These are phyloP conservation scores for Illadopsis cleaveri DNA, from an alignment of 2,113 vertebrate species.

Conservation along the genomic window DNA sequence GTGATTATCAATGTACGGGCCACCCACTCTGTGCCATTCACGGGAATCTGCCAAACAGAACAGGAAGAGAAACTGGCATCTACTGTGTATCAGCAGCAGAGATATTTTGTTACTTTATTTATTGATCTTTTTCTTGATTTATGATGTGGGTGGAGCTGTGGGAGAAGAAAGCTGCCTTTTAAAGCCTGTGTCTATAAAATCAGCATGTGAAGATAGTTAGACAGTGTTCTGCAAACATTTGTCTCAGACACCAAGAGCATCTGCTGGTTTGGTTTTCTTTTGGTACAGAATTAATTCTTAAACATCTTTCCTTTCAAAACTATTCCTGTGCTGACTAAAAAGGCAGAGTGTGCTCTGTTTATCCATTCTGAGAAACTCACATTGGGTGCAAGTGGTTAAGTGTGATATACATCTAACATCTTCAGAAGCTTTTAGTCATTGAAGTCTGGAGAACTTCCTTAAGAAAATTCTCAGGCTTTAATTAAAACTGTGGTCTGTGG, in stretches of 20 bases:
- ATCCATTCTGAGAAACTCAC: background rate
- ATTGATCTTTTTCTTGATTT: slow-evolving; percentile 57
- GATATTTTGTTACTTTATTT: slow-evolving; percentile 48
- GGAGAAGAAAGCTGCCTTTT: slow-evolving; percentile 34
- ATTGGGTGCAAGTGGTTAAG: background rate
- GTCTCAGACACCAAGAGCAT: background rate
- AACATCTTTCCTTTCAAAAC: background rate
- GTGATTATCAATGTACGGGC: background rate
- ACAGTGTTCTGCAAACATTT: background rate
- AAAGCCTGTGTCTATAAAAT: slow-evolving; percentile 19
- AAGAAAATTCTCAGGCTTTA: background rate
- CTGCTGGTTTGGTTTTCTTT: background rate
- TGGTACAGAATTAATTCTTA: background rate
- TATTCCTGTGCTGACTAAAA: background rate
- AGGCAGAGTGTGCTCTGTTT: background rate
- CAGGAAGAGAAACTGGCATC: slow-evolving; percentile 41
- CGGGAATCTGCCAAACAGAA: background rate
- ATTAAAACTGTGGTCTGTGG: background rate
- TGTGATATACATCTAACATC: background rate
- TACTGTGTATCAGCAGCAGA: slow-evolving; percentile 36
- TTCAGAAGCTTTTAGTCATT: background rate
- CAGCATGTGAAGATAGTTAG: slow-evolving; percentile 8
- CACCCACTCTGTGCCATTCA: slow-evolving; percentile 55
- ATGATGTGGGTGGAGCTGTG: background rate
- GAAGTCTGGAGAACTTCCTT: background rate